phyloP scores from a whole-genome alignment of 2,113 vertebrate species.

The Sinocyclocheilus grahami region DNA sequence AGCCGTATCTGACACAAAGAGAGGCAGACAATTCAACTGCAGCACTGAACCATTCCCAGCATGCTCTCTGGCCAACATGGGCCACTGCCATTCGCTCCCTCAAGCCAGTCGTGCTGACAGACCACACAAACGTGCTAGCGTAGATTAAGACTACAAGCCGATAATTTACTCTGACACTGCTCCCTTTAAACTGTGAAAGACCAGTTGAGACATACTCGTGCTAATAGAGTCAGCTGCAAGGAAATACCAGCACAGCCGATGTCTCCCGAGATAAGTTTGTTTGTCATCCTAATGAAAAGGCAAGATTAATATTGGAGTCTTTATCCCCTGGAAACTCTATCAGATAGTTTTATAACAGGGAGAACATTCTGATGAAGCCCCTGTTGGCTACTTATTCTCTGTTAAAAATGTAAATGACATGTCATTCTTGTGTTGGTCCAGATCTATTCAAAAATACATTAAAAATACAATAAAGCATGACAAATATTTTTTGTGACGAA shows the following conservation, averaged over 20 bases:
- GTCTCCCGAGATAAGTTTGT: neutral
- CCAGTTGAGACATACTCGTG: neutral
- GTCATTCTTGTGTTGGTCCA: too few relatives aligned
- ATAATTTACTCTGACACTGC: slow-evolving; percentile 36
- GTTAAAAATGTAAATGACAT: too few relatives aligned
- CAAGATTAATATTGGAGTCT: slow-evolving; percentile 33
- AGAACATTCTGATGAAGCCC: neutral
- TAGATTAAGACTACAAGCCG: slow-evolving; percentile 54
- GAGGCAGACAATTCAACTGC: slow-evolving; percentile 20
- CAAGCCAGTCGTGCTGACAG: slow-evolving; percentile 31
- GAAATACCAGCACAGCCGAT: neutral
- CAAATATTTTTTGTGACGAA: too few relatives aligned
- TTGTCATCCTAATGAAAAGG: slow-evolving; percentile 19
- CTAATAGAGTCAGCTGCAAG: neutral
- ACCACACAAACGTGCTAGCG: slow-evolving; percentile 57
- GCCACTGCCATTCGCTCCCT: neutral
- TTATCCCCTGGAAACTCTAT: slow-evolving; percentile 14
- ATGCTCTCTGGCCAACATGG: neutral
- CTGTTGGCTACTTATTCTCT: neutral
- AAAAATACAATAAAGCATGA: too few relatives aligned
- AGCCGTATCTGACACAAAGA: slow-evolving; percentile 31
- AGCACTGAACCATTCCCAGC: neutral
- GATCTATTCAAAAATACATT: too few relatives aligned
- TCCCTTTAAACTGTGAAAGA: slow-evolving; percentile 22
- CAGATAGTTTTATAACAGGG: neutral